Percentiles rank a stretch among this genome's conserved stretches.
Evolutionary conservation across 2,797 vertebrate genomes (phyloP).

Genomic region (Sebastes umbrosus): DNA sequence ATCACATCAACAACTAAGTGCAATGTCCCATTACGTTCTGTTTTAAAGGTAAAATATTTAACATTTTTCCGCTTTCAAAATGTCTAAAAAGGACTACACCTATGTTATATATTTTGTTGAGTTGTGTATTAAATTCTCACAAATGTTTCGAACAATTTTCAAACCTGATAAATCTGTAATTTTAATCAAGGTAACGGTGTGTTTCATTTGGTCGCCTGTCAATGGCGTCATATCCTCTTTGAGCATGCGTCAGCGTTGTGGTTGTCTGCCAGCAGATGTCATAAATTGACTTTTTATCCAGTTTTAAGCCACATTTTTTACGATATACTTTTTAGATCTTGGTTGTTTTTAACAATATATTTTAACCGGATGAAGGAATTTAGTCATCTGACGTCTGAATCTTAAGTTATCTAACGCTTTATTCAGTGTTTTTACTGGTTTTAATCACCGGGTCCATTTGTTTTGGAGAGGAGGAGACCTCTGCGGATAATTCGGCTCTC

Average conservation of each 20-base stretch:
- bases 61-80: neutral
- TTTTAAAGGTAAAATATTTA: neutral
- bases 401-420: neutral
- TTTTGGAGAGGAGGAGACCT: too few relatives aligned
- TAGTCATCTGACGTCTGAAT: neutral
- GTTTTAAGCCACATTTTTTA: neutral
- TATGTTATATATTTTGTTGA: neutral
- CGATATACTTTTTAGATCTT: neutral
- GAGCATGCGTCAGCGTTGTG: neutral
- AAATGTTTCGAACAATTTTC: neutral
- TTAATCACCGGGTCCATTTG: too few relatives aligned
- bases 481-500: too few relatives aligned
- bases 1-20: neutral
- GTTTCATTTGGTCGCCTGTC: neutral
- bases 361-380: neutral
- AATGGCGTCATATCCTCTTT: too few relatives aligned
- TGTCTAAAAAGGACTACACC: neutral
- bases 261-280: neutral
- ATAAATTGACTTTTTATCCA: neutral
- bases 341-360: neutral
- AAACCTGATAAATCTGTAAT: neutral
- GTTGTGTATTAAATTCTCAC: neutral
- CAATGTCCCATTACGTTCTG: neutral
- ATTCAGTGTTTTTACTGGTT: too few relatives aligned
- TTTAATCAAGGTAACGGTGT: too few relatives aligned